Conservation (phyloP, 1,140 invertebrate species). For the Chrysopa pallens region DNA sequence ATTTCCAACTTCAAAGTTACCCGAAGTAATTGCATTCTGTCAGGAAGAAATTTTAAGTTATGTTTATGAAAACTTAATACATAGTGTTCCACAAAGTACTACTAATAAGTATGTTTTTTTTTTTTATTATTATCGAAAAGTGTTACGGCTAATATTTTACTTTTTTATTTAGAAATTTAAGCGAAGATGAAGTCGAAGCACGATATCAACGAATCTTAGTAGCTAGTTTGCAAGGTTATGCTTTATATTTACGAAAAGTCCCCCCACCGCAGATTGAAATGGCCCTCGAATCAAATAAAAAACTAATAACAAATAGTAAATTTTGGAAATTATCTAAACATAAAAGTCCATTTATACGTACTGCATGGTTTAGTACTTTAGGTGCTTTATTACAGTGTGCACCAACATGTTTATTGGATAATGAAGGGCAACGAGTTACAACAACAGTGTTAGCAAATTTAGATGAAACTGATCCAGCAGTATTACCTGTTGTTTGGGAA, state of each 20-base stretch:
- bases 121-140: constrained; percentile 32
- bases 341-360: constrained; percentile 31
- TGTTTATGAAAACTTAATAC: constrained; percentile 47
- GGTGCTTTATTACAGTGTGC: constrained; percentile 38
- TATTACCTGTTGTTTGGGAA: constrained; percentile 53
- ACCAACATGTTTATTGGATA: constrained; percentile 22
- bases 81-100: constrained; percentile 38
- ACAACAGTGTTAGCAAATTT: constrained; percentile 42
- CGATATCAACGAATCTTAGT: constrained; percentile 51
- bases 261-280: constrained; percentile 28
- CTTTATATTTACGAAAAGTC: constrained; percentile 36
- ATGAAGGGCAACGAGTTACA: constrained; percentile 35
- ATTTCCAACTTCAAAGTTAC: constrained; percentile 49
- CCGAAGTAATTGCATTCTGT: constrained; percentile 56
- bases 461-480: constrained; percentile 48
- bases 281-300: constrained; percentile 25
- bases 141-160: neutral
- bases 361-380: constrained; percentile 45
- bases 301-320: constrained; percentile 36
- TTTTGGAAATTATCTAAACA: constrained; percentile 57
- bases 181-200: constrained; percentile 49
- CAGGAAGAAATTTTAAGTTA: constrained; percentile 57
- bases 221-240: constrained; percentile 45
- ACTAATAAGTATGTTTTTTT: too few species aligned
- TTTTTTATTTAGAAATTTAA: constrained; percentile 4